phyloP scores from a whole-genome alignment of 1,140 invertebrate genomes.

The Rhyacophila brunnea region DNA sequence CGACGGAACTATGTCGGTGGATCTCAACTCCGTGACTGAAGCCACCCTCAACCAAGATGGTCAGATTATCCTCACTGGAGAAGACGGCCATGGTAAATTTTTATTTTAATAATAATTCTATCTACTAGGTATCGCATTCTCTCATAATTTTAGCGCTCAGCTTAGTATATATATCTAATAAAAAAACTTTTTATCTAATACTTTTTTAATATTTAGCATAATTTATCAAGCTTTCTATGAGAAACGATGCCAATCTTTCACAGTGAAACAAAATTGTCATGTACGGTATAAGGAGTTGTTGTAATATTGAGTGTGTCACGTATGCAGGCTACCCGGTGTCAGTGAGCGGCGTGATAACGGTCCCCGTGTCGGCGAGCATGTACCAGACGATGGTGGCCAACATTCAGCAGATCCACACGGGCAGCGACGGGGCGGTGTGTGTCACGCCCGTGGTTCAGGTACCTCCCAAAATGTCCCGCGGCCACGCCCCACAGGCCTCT shows the following conservation, averaged over 20 bases:
- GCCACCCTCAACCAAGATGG: constrained; percentile 87
- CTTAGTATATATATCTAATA: too few species aligned
- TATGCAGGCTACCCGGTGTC: constrained; percentile 76
- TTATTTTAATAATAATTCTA: constrained; percentile 3
- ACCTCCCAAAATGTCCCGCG: constrained; percentile 40
- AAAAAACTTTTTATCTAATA: too few species aligned
- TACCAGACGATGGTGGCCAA: constrained; percentile 95
- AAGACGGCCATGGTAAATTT: constrained; percentile 82
- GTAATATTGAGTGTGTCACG: too few species aligned
- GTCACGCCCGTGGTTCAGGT: constrained; percentile 81
- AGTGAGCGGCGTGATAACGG: constrained; percentile 92
- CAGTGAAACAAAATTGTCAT: too few species aligned
- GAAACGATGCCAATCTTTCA: too few species aligned
- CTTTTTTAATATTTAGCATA: too few species aligned
- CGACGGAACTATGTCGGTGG: constrained; percentile 74
- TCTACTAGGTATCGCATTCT: too few species aligned
- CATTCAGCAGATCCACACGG: constrained; percentile 77
- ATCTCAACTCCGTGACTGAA: constrained; percentile 85
- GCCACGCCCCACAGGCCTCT: neutral
- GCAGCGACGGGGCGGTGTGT: constrained; percentile 75
- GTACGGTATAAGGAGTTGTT: too few species aligned
- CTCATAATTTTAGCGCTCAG: neutral
- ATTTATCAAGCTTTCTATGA: too few species aligned
- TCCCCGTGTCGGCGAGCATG: constrained; percentile 92
- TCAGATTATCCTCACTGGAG: constrained; percentile 91